Base-by-base conservation (phyloP, 1,140 invertebrate genomes). In the Drosophila melanica region DNA sequence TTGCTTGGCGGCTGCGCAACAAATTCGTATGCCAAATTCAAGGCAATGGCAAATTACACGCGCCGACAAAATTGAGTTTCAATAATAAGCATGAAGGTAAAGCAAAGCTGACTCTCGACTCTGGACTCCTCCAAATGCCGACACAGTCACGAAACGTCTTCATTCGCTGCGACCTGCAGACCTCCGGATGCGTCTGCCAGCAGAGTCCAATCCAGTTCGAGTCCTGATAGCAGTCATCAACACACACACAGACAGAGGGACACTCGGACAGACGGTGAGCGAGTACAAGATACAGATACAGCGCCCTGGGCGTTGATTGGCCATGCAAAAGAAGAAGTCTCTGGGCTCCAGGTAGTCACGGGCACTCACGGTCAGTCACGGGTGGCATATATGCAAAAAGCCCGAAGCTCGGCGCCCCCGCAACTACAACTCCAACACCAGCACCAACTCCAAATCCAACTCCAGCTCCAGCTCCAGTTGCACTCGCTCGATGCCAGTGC, bases 121-220 rank as follows among this genome's bases (percentile, higher is more conserved):
- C 51, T 63, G 67, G 60, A 63, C 66, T 51, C 39, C 53, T 51
- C 39, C 51, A 39, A 33, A 53, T 54, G 48, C 75, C 80, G 78
- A 78, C 82, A 86, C 77, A 89, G 86, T 90, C 86, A 90, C 86
- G 86, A 90, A 90, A 90, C 86, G 76, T 90, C 86, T 90, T 90
- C 81, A 90, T 90, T 90, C 85, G 86, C 55, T 70, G 37, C 53
- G 45, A 58, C 57, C 58, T 57, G 42, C 50, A 78, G 84, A 84
- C 84, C 76, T 82, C 84, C 80, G 77, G 84, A 80, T 89, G 84
- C 77, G 85, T 78, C 71, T 60, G 63, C 72, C 73, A 75, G 33
- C n/a, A 44, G 44, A 50, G 45, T 44, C 68, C 79, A 59, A 81
- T 42, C 14, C 20, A 57, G 47, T 12, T 3, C 23, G 30, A 39